Evolutionary conservation across 2,113 vertebrate species (phyloP), one percentile per base, ranked within the genome.

Genomic region (Centrocercus urophasianus): DNA sequence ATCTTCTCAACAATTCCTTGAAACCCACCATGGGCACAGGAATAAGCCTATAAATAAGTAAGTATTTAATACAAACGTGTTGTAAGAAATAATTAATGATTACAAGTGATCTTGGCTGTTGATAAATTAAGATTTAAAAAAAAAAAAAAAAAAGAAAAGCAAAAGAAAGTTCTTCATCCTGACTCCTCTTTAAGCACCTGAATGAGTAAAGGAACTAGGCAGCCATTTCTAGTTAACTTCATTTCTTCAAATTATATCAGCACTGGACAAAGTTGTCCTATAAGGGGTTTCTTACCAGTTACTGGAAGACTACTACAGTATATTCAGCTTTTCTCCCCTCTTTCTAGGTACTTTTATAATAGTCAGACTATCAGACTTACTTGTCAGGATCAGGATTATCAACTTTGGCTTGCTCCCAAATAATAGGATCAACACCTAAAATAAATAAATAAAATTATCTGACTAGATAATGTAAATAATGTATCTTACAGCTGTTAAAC

Each of bases 21-120:
- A 99, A 99, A 70, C 99, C 98, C 81, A 99, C 99, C 99, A 99
- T 99, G 20, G 99, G 99, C 21, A 99, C 99, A 83, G 99, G 99
- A 96, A 99, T 99, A 88, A 99, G 97, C 83, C 99, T 99, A n/a
- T 27, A 50, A 73, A 79, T 96, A 93, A 2, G 54, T 60, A 96
- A 90, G 13, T 17, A 36, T 32, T 87, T 83, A 57, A 89, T 54
- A 54, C 14, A 54, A 54, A 28, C 9, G 3, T 16, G 52, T 30
- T 28, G 14, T 28, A 16, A 54, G 7, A 54, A 54, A 28, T 27
- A 54, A 30, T 56, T 56, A 30, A 56, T 30, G 30, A 56, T 20
- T 42, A 70, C 13, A 86, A 18, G 20, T 36, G 6, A 63, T 36
- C 45, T 27, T 54, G 8, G 10, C 20, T 7, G 43, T n/a, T 36